Conservation (phyloP, 2,888 invertebrate species). For the Troides helena region DNA sequence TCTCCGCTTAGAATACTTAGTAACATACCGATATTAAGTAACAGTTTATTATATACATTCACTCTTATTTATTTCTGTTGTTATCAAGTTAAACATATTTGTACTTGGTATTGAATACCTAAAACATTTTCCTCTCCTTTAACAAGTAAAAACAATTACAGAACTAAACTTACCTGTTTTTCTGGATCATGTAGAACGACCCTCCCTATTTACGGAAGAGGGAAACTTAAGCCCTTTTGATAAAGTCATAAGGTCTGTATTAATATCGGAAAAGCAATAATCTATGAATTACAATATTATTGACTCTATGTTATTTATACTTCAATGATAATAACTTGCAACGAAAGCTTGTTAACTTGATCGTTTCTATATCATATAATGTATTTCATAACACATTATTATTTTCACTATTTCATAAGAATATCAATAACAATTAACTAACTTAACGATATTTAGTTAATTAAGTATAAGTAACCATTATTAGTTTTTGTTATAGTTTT, state of each 20-base stretch:
- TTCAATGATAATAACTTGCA: slow-evolving; percentile 29
- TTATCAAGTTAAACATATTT: no score
- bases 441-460: no score
- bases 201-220: background rate
- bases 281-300: background rate
- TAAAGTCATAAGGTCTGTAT: background rate
- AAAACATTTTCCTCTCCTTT: background rate
- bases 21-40: no score
- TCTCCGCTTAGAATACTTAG: no score
- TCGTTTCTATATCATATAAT: background rate
- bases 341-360: background rate
- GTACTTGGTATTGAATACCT: background rate
- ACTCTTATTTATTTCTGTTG: no score
- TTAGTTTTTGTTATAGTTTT: no score
- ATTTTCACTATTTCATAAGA: no score
- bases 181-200: background rate
- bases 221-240: background rate
- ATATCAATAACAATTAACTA: no score
- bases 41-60: no score
- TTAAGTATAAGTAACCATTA: no score
- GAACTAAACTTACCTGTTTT: background rate
- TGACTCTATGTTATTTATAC: background rate
- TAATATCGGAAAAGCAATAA: background rate
- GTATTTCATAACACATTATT: background rate
- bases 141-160: background rate